Evolutionary conservation across 2,797 vertebrate genomes (phyloP).

Genomic region (Aplochiton taeniatus): DNA sequence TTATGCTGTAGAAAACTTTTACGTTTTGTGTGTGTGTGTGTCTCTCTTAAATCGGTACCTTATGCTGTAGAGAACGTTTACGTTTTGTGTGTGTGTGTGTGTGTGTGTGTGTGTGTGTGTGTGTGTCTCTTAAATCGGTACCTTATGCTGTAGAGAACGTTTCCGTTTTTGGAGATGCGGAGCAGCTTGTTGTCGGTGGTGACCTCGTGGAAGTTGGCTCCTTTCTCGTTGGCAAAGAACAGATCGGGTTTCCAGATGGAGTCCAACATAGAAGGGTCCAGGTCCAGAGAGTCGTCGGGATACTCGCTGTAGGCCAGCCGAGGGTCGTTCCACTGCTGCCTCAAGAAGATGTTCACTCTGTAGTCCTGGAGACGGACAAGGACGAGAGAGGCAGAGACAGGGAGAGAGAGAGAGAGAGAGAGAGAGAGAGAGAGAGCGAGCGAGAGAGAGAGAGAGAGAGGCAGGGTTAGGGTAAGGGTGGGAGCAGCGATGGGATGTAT

Average conservation of each 20-base stretch:
- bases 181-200: conserved; percentile 98
- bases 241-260: conserved; percentile 99
- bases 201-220: conserved; percentile 97
- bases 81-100: too few species aligned
- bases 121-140: too few species aligned
- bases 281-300: conserved; percentile 92
- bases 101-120: too few species aligned
- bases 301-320: conserved; percentile 95
- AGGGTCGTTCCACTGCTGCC: conserved; percentile 98
- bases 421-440: neutral
- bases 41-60: too few species aligned
- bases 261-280: conserved; percentile 98
- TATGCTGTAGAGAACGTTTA: too few species aligned
- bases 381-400: neutral
- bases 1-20: too few species aligned
- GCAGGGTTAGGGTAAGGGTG: neutral
- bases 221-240: conserved; percentile 99
- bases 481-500: neutral
- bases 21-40: too few species aligned
- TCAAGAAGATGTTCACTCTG: conserved; percentile 95
- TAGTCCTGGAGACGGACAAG: conserved; percentile 82
- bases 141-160: conserved; percentile 98
- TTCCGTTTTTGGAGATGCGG: conserved; percentile 93
- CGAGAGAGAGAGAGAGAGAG: neutral
- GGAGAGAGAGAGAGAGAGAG: too few species aligned